Percentiles rank a stretch among this genome's conserved stretches.
Conservation (phyloP, 2,797 vertebrate species). For the Poecilia velifera region DNA sequence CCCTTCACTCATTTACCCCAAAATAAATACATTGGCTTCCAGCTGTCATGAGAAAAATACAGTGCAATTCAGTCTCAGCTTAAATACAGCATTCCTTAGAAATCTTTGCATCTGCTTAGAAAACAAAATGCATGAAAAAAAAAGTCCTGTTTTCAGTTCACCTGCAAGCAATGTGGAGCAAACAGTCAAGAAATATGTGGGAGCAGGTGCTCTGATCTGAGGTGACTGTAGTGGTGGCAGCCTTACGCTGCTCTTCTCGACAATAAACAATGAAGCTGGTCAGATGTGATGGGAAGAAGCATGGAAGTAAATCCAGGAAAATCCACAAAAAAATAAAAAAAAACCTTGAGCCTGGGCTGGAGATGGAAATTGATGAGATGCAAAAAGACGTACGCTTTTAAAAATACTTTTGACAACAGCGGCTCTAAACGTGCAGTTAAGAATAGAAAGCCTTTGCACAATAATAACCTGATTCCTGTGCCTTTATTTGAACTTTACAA, state of each 20-base stretch:
- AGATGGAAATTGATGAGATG: background rate
- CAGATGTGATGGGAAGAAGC: background rate
- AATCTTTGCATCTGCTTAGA: background rate
- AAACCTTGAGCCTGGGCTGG: background rate
- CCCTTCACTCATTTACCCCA: background rate
- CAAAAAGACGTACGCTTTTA: background rate
- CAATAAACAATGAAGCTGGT: background rate
- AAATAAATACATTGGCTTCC: background rate
- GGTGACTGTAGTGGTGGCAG: background rate
- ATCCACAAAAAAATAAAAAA: background rate
- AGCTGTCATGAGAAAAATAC: background rate
- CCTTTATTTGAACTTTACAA: conserved; percentile 30
- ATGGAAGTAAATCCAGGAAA: background rate
- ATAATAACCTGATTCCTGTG: conserved; percentile 16
- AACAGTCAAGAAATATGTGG: background rate
- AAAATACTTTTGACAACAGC: conserved; percentile 15
- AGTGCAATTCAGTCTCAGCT: background rate
- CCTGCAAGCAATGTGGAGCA: background rate
- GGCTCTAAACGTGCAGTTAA: background rate
- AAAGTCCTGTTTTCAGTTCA: background rate
- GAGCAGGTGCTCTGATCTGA: background rate
- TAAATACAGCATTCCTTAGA: background rate
- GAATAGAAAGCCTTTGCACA: conserved; percentile 30
- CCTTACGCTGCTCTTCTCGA: background rate
- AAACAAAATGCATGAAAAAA: background rate